Conservation (phyloP, 2,888 invertebrate genomes). For the Podotricha telesiphe region DNA sequence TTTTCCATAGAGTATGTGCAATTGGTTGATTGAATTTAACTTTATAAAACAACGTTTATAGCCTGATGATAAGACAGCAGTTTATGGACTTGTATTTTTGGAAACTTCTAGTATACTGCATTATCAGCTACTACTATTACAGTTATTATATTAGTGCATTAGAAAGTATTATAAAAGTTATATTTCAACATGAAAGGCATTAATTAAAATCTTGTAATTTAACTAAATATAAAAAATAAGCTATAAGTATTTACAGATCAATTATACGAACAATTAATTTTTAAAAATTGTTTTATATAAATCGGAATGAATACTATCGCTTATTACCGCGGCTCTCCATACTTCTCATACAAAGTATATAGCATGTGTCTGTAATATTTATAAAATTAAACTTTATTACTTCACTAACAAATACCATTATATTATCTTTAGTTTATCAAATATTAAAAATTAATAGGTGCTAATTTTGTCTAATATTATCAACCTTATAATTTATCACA, state of each 20-base stretch:
- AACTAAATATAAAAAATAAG: no score
- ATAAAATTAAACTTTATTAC: no score
- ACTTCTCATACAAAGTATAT: no score
- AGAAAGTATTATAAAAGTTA: neutral
- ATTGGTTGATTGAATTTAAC: slow-evolving; percentile 1
- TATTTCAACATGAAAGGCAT: neutral
- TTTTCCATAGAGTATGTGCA: slow-evolving; percentile 20
- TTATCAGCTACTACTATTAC: neutral
- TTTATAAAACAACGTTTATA: slow-evolving; percentile 9
- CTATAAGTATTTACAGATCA: no score
- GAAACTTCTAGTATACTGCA: neutral
- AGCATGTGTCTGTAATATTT: no score
- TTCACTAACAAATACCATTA: neutral
- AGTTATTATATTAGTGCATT: no score
- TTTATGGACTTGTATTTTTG: neutral
- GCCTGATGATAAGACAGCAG: neutral
- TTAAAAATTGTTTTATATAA: no score
- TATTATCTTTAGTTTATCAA: neutral
- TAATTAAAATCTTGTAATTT: neutral
- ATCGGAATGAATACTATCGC: no score
- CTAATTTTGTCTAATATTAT: neutral
- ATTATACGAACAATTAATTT: no score
- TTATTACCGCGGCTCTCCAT: no score
- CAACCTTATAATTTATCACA: slow-evolving; percentile 10
- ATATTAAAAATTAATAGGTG: neutral